Evolutionary conservation across 2,888 invertebrate species (phyloP).

Genomic region (Rhagonycha fulva): DNA sequence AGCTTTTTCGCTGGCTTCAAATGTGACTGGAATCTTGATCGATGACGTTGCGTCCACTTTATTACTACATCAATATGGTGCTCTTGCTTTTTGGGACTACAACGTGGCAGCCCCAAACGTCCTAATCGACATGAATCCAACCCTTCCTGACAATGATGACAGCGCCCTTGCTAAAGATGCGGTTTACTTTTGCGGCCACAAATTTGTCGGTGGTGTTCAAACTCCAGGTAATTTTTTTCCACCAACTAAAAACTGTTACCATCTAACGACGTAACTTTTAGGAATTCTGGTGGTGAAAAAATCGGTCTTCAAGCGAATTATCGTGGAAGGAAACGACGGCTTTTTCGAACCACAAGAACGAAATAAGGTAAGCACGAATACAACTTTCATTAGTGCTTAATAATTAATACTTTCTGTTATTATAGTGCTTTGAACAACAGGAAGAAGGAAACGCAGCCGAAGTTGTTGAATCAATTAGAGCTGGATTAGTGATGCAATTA

Average conservation of each 20-base stretch:
- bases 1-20: constrained; percentile 85
- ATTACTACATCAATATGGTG: constrained; percentile 80
- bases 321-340: constrained; percentile 50
- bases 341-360: constrained; percentile 51
- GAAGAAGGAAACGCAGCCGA: constrained; percentile 81
- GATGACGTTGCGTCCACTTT: constrained; percentile 83
- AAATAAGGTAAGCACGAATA: constrained; percentile 43
- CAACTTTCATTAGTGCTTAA: not conserved
- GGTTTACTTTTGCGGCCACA: constrained; percentile 86
- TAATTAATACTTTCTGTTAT: constrained; percentile 24
- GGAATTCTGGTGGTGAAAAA: constrained; percentile 70
- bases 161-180: constrained; percentile 83
- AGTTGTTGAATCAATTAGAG: constrained; percentile 80
- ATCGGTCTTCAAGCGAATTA: constrained; percentile 56
- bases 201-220: constrained; percentile 88
- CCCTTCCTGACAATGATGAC: constrained; percentile 69
- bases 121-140: constrained; percentile 83
- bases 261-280: constrained; percentile 37
- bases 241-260: not conserved
- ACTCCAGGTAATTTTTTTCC: constrained; percentile 66
- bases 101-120: constrained; percentile 83
- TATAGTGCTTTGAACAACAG: constrained; percentile 63
- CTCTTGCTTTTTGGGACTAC: constrained; percentile 89
- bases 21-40: constrained; percentile 84
- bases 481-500: constrained; percentile 84